These are phyloP conservation scores for Pyrochroa serraticornis DNA, from an alignment of 2,888 invertebrate species.

Conservation along the genomic window DNA sequence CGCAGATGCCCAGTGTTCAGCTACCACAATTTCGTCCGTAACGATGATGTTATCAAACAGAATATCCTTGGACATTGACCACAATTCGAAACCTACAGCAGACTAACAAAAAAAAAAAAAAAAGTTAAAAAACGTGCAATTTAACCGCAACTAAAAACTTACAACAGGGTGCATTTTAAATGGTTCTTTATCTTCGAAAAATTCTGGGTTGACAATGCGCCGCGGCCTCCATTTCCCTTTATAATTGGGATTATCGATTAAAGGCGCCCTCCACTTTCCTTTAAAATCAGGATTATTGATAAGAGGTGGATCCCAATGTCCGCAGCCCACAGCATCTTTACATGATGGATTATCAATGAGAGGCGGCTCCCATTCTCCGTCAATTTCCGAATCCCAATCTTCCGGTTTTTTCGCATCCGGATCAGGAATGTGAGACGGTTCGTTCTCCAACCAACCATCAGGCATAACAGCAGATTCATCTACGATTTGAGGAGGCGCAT, in stretches of 20 bases:
- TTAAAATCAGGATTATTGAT: constrained; percentile 91
- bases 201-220: constrained; percentile 89
- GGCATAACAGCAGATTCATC: constrained; percentile 87
- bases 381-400: constrained; percentile 99
- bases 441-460: constrained; percentile 91
- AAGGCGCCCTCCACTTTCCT: constrained; percentile 90
- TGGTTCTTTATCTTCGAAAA: constrained; percentile 89
- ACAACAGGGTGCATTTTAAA: constrained; percentile 90
- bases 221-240: constrained; percentile 93
- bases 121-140: constrained; percentile 7
- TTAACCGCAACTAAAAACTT: constrained; percentile 62
- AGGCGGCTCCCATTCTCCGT: constrained; percentile 98
- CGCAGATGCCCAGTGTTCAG: constrained; percentile 79
- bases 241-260: constrained; percentile 92
- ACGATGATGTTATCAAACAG: constrained; percentile 95
- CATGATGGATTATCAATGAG: constrained; percentile 90
- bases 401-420: constrained; percentile 84
- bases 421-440: constrained; percentile 85
- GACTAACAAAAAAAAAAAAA: constrained; percentile 61
- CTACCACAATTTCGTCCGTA: constrained; percentile 79
- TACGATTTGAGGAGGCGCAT: constrained; percentile 86
- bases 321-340: constrained; percentile 78
- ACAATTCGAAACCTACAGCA: constrained; percentile 95
- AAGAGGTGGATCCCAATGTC: constrained; percentile 83
- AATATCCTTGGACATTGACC: constrained; percentile 97